These are phyloP conservation scores for Hirtodrosophila trivittata DNA, from an alignment of 2,888 invertebrate genomes.

Conservation along the genomic window DNA sequence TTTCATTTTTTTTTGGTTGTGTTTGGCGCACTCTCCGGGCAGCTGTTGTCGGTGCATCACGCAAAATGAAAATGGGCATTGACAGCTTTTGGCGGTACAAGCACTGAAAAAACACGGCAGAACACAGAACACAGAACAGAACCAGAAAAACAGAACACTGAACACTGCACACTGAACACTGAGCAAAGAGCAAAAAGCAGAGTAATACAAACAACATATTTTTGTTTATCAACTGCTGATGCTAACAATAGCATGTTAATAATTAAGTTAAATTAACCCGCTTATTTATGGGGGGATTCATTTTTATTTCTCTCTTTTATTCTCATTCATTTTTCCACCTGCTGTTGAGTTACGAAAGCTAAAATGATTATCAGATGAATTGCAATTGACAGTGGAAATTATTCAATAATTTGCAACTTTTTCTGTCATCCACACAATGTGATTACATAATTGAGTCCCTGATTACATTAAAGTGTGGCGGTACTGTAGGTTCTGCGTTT, in stretches of 20 bases:
- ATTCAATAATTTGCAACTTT: conserved; percentile 18
- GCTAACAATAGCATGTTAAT: conserved; percentile 52
- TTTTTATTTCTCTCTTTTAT: not conserved
- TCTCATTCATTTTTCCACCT: not conserved
- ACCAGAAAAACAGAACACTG: not conserved
- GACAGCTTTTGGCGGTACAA: conserved; percentile 43
- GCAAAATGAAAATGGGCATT: conserved; percentile 42
- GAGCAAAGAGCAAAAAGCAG: conserved; percentile 8
- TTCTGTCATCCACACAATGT: too few relatives aligned
- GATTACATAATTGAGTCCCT: not conserved
- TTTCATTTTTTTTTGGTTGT: not conserved
- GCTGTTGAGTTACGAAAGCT: conserved; percentile 1
- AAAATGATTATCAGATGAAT: conserved; percentile 9
- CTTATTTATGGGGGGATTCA: conserved; percentile 7
- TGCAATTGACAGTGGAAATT: conserved; percentile 28
- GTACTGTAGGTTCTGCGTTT: too few relatives aligned
- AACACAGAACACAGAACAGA: conserved; percentile 1
- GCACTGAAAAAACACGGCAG: conserved; percentile 23
- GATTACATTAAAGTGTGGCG: conserved; percentile 19
- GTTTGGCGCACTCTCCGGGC: conserved; percentile 38
- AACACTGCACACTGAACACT: not conserved
- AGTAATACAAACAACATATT: conserved; percentile 20
- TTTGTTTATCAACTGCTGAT: conserved; percentile 43
- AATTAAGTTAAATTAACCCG: conserved; percentile 50
- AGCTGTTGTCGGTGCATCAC: conserved; percentile 56